Conservation (phyloP, 2,797 vertebrate genomes). For the Phylloscopus collybita region DNA sequence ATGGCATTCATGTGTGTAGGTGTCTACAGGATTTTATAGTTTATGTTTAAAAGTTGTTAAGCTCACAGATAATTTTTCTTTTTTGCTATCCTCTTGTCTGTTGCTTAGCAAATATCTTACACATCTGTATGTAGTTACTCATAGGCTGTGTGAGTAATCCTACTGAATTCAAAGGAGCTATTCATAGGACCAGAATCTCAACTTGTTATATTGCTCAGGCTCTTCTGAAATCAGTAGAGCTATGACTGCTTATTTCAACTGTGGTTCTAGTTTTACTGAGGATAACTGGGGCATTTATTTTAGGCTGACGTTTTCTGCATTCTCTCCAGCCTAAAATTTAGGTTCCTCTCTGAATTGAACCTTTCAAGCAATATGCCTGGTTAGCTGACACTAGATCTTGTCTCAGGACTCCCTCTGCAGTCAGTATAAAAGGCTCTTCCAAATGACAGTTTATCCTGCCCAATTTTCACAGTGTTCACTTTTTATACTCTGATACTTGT, state of each 20-base stretch:
- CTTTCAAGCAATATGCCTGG: neutral
- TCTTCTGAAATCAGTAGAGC: constrained; percentile 27
- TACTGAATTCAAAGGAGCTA: constrained; percentile 30
- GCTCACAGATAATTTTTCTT: neutral
- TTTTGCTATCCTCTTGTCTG: neutral
- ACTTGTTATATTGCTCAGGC: constrained; percentile 25
- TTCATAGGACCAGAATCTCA: constrained; percentile 31
- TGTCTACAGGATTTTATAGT: neutral
- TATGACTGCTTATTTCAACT: constrained; percentile 35
- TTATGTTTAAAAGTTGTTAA: neutral
- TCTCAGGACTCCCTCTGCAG: neutral
- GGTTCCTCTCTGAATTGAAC: neutral
- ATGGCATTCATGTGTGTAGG: neutral
- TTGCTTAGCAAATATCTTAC: constrained; percentile 46
- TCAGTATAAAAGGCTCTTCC: neutral
- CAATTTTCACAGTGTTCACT: neutral
- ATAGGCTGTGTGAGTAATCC: constrained; percentile 39
- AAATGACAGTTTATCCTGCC: neutral
- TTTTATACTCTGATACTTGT: neutral
- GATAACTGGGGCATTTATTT: constrained; percentile 31
- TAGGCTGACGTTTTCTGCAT: neutral
- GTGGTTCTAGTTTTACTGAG: neutral
- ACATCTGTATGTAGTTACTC: constrained; percentile 43
- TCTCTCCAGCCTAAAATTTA: neutral
- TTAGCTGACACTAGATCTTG: neutral